Evolutionary conservation across 2,113 vertebrate species (phyloP).

Genomic region (Diadophis punctatus): DNA sequence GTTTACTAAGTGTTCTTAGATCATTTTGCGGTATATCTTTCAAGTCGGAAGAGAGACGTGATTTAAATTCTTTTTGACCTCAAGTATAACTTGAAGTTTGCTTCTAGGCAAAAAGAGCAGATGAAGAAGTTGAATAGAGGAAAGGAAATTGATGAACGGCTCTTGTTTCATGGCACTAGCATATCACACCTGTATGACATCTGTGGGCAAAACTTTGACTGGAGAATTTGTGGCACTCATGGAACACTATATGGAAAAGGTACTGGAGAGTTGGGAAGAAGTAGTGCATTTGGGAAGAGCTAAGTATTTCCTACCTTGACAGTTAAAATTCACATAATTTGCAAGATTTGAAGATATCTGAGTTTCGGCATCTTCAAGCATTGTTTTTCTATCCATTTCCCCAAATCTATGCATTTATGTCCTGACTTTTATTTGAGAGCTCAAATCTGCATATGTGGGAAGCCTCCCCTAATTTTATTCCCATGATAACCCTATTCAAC

Average conservation of each 20-base stretch:
- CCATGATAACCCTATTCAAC: not conserved
- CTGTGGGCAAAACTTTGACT: constrained; percentile 77
- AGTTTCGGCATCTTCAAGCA: not conserved
- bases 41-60: not conserved
- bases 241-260: constrained; percentile 77
- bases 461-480: not conserved
- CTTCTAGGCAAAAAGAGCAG: constrained; percentile 76
- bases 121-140: constrained; percentile 69
- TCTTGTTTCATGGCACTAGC: constrained; percentile 76
- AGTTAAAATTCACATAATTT: not conserved
- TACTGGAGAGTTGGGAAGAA: constrained; percentile 27
- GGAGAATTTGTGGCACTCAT: constrained; percentile 73
- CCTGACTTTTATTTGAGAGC: not conserved
- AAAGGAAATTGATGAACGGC: constrained; percentile 58
- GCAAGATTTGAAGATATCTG: not conserved
- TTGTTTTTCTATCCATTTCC: not conserved
- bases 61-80: not conserved
- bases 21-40: not conserved
- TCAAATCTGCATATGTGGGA: not conserved
- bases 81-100: not conserved
- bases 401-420: not conserved
- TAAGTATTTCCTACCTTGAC: too few relatives aligned
- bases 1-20: not conserved
- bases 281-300: not conserved
- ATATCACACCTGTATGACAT: constrained; percentile 52